Evolutionary conservation across 2,113 vertebrate species (phyloP), one percentile per base, ranked within the genome.

Genomic region (Ailuropoda melanoleuca): DNA sequence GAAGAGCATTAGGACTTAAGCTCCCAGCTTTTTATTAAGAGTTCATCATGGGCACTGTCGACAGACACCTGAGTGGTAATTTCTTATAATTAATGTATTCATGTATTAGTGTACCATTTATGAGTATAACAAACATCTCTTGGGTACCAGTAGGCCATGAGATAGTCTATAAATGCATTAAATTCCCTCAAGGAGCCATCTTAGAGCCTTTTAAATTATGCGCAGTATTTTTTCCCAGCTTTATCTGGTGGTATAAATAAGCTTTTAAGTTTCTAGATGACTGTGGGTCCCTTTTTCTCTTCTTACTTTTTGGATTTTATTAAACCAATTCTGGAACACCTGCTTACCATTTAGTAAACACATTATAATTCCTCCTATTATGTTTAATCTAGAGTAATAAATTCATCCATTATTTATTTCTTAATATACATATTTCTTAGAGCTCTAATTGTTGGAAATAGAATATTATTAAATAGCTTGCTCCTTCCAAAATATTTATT

Each of bases 351-450:
- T 95, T 81, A 68, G 70, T 88, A 96, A 95, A 11, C 18, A 48
- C 2, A 10, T 56, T 83, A 31, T 26, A 85, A 26, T 93, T 83
- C 46, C 11, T 90, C 39, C 62, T 95, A 1, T 74, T 96, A 46
- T n/a, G 9, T 89, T 96, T 74, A 78, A 72, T 46, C 8, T n/a
- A 94, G 56, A 95, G 56, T 80, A 92, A 75, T 96, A 92, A 74
- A 82, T n/a, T 8, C 78, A 6, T 26, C 1, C 6, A 55, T 97
- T 95, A 64, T 24, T 82, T 56, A 66, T 82, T 43, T 78, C 24
- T 89, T 85, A 62, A 29, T n/a, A 23, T 56, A 60, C 6, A 1
- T 83, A 55, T 66, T 64, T 95, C 62, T 90, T 34, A 94, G 64
- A 89, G 62, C 37, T 64, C 13, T 34, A 75, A 34, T 88, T 80